Evolutionary conservation across 2,888 invertebrate genomes (phyloP).

Genomic region (Ferrisia virgata): DNA sequence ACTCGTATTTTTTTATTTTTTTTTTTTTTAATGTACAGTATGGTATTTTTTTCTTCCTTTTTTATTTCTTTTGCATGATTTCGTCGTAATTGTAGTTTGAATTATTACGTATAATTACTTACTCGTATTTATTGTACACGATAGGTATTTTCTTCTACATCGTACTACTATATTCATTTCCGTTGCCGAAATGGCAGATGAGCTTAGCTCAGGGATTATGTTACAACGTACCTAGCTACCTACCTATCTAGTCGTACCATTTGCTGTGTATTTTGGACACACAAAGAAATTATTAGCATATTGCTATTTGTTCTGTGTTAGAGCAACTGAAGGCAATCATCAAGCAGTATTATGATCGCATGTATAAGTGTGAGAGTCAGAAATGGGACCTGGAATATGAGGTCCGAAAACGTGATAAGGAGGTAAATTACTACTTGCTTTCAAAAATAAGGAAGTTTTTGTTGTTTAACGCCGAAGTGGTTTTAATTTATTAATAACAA

Average conservation of each 20-base stretch:
- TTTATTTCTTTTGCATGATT: constrained; percentile 1
- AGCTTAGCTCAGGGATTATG: neutral
- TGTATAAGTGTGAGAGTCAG: constrained; percentile 93
- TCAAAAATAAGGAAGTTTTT: constrained; percentile 71
- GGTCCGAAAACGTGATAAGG: constrained; percentile 54
- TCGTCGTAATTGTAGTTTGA: constrained; percentile 1
- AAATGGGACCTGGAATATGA: constrained; percentile 98
- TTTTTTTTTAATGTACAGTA: neutral
- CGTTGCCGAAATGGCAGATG: neutral
- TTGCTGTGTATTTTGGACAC: constrained; percentile 18
- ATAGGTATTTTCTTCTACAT: neutral
- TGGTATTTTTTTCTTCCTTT: neutral
- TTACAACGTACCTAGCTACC: too few species aligned
- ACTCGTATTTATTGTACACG: neutral
- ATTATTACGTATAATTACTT: neutral
- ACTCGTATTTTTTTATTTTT: too few species aligned
- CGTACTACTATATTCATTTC: neutral
- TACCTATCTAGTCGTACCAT: too few species aligned
- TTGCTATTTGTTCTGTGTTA: constrained; percentile 40
- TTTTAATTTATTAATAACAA: constrained; percentile 8
- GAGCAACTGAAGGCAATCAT: constrained; percentile 53
- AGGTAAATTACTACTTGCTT: constrained; percentile 50
- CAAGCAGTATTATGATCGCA: constrained; percentile 94
- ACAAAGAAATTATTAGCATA: constrained; percentile 29
- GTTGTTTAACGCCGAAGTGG: constrained; percentile 1